Percentiles rank a stretch among this genome's conserved stretches.
Evolutionary conservation across 1,140 invertebrate genomes (phyloP).

Genomic region (Panagrolaimus sp.): DNA sequence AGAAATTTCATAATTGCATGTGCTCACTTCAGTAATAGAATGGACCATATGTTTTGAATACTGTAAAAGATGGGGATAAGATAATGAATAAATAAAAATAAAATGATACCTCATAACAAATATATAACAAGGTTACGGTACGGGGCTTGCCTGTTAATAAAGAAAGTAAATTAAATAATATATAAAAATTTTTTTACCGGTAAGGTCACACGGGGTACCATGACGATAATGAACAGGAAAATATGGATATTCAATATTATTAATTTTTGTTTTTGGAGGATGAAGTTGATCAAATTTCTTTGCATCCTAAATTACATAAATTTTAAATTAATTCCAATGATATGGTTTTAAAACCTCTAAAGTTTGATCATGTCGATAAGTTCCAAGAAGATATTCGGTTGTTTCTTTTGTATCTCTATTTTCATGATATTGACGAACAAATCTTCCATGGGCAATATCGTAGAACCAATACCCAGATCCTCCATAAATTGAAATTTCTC

Average conservation of each 20-base stretch:
- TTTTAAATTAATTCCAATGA: not conserved
- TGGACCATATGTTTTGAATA: not conserved
- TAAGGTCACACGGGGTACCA: not conserved
- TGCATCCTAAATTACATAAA: not conserved
- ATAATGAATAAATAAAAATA: not conserved
- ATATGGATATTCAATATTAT: constrained; percentile 10
- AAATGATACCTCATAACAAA: constrained; percentile 7
- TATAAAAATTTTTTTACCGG: no score
- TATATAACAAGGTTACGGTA: not conserved
- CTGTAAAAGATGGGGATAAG: not conserved
- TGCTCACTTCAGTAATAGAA: constrained; percentile 18
- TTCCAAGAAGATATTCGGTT: constrained; percentile 2
- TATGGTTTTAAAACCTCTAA: not conserved
- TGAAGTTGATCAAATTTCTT: constrained; percentile 11
- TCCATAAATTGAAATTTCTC: not conserved
- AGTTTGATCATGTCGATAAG: constrained; percentile 3
- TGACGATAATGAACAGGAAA: constrained; percentile 14
- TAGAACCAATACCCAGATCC: constrained; percentile 13
- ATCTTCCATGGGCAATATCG: not conserved
- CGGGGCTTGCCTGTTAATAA: not conserved
- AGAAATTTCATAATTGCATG: constrained; percentile 17
- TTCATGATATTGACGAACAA: not conserved
- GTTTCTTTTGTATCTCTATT: not conserved
- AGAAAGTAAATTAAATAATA: no score
- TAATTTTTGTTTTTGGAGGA: not conserved